A percentile compares a stretch with the other conserved stretches of the same genome.
These are phyloP conservation scores for Nomada lathburiana DNA, from an alignment of 2,888 invertebrate genomes.

Conservation along the genomic window DNA sequence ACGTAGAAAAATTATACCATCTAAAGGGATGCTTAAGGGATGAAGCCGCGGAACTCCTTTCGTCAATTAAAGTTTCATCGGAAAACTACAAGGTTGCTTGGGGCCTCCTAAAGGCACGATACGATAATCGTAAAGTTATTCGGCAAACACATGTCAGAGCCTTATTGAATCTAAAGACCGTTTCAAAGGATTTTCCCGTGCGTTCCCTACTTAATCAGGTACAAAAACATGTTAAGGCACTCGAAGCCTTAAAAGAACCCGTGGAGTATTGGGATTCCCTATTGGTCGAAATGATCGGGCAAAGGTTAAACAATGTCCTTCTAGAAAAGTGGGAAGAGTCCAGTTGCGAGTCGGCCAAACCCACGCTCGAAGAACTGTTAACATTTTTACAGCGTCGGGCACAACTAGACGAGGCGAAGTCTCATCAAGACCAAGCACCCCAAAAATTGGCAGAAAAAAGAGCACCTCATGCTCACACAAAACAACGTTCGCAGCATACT, in stretches of 20 bases:
- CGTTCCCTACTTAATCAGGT: slow-evolving; percentile 4
- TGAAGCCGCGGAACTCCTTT: slow-evolving; percentile 10
- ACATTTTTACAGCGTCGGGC: too few species aligned
- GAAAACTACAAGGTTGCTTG: slow-evolving; percentile 21
- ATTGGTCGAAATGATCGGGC: slow-evolving; percentile 1
- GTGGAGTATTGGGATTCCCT: slow-evolving; percentile 1
- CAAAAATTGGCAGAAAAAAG: too few species aligned
- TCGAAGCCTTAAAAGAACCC: slow-evolving; percentile 2
- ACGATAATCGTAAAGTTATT: slow-evolving; percentile 11
- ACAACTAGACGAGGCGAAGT: too few species aligned
- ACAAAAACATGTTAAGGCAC: slow-evolving; percentile 9
- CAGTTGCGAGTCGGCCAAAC: not conserved
- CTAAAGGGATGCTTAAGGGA: slow-evolving; percentile 3
- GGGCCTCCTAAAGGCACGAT: not conserved
- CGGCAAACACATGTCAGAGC: slow-evolving; percentile 7
- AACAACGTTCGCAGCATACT: slow-evolving; percentile 15
- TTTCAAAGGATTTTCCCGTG: not conserved
- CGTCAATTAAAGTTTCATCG: slow-evolving; percentile 1
- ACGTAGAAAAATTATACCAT: slow-evolving; percentile 1
- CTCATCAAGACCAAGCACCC: too few species aligned
- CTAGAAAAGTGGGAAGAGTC: slow-evolving; percentile 1
- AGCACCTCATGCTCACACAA: not conserved
- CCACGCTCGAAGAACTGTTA: not conserved
- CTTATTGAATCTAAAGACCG: not conserved
- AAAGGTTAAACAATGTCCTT: slow-evolving; percentile 1